A percentile compares a stretch with the other conserved stretches of the same genome.
Evolutionary conservation across 2,113 vertebrate genomes (phyloP).

Genomic region (Nothobranchius kuhntae): DNA sequence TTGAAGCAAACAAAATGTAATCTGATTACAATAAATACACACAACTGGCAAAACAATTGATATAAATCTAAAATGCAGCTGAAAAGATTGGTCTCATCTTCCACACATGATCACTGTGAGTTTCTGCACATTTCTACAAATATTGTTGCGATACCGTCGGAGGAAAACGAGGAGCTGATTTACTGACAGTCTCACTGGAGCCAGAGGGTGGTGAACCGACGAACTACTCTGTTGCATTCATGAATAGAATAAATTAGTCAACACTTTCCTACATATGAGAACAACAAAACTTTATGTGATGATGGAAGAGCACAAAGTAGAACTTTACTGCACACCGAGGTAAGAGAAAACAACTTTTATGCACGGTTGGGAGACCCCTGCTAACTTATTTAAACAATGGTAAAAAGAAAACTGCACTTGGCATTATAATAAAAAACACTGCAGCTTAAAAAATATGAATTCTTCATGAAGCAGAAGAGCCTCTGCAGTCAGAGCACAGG

Average conservation of each 20-base stretch:
- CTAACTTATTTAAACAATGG: neutral
- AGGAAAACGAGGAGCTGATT: neutral
- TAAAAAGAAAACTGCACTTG: slow-evolving; percentile 16
- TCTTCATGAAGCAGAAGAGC: slow-evolving; percentile 55
- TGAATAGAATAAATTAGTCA: slow-evolving; percentile 22
- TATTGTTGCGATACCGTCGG: slow-evolving; percentile 6
- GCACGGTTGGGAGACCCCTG: slow-evolving; percentile 4
- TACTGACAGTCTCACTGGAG: slow-evolving; percentile 16
- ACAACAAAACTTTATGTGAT: slow-evolving; percentile 13
- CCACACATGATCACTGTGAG: neutral
- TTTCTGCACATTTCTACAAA: slow-evolving; percentile 3
- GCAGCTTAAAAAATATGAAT: slow-evolving; percentile 48
- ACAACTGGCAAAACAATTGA: too few species aligned
- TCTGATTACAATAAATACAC: too few species aligned
- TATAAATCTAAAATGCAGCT: neutral
- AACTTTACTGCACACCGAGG: neutral
- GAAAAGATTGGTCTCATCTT: neutral
- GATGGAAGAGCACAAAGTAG: neutral
- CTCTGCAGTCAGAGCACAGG: slow-evolving; percentile 34
- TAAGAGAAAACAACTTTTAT: neutral
- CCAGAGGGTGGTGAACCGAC: neutral
- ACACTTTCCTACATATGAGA: neutral
- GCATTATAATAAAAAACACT: slow-evolving; percentile 45
- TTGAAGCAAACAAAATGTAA: neutral
- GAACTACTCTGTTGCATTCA: slow-evolving; percentile 7